Evolutionary conservation across 2,113 vertebrate species (phyloP), one percentile per base, ranked within the genome.

Genomic region (Boulengerochromis microlepis): DNA sequence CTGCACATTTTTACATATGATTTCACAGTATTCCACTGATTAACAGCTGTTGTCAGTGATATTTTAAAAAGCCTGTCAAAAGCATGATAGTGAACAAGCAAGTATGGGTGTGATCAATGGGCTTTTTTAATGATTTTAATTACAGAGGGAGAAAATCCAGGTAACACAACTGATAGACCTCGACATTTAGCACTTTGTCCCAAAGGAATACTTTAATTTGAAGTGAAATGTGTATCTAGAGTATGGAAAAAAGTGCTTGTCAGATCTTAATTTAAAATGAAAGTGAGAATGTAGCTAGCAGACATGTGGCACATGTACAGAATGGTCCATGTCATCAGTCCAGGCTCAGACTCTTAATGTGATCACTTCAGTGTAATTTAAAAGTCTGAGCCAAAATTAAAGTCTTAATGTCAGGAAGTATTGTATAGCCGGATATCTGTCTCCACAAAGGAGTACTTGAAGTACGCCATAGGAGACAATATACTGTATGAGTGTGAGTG

Each of bases 401-500:
- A 24, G 83, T 56, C 24, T 80, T 90, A 86, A 87, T 90, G 57
- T 80, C 74, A 90, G 90, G 83, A 91, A 86, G 80, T 88, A 82
- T 90, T 89, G 86, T 90, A 57, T 57, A 80, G 71, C 81, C 50
- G 29, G 90, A 92, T 85, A 84, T 88, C 26, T 66, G 82, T 85
- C 82, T 84, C 22, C 59, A 88, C 89, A 93, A 94, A 94, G 89
- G 81, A 88, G 22, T 61, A 52, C 76, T 91, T 92, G 80, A 93
- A 86, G 88, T 80, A 66, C 8, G 5, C 29, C 16, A 38, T 54
- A 57, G 56, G 56, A 69, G 64, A 54, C n/a, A 52, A 82, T 69
- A 78, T 11, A 8, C 22, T 26, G 35, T 56, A 19, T 82, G 64
- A 22, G 53, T 74, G 59, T 15, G 19, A 33, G 11, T 80, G 31